Evolutionary conservation across 2,888 invertebrate genomes (phyloP).

Genomic region (Arrhopalites spinosus): DNA sequence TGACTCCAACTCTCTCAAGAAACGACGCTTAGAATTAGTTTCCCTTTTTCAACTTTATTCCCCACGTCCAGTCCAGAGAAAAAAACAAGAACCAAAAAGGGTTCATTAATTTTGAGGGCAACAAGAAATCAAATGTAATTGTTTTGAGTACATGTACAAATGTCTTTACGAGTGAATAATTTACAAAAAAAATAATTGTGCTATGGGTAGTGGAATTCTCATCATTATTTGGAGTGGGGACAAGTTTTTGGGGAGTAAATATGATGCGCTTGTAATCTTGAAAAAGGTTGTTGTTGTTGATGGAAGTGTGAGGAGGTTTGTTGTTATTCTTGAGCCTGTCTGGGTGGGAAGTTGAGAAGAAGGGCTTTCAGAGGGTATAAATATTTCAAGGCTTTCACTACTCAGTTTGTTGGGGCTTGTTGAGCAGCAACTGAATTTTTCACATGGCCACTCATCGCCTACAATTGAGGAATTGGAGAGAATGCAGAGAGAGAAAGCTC

Average conservation of each 20-base stretch:
- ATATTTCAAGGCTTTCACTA: slow-evolving; percentile 24
- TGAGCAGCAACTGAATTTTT: slow-evolving; percentile 7
- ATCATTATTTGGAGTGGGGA: too few species aligned
- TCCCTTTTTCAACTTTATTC: slow-evolving; percentile 7
- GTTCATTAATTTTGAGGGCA: neutral
- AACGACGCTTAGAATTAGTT: slow-evolving; percentile 26
- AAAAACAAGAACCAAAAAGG: neutral
- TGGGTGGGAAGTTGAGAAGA: neutral
- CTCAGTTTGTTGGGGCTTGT: slow-evolving; percentile 8
- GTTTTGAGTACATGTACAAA: too few species aligned
- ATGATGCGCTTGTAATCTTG: too few species aligned
- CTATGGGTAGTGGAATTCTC: too few species aligned
- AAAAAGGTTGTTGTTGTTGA: neutral
- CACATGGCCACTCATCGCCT: slow-evolving; percentile 13
- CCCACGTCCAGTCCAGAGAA: neutral
- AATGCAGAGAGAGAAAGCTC: neutral
- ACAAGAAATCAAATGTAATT: neutral
- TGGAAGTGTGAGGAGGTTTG: neutral
- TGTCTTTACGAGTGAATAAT: too few species aligned
- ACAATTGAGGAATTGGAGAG: neutral
- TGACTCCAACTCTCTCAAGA: neutral
- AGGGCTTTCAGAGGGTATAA: slow-evolving; percentile 18
- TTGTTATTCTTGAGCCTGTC: neutral
- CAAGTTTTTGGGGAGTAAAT: too few species aligned
- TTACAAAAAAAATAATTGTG: too few species aligned